Base-by-base conservation (phyloP, 2,888 invertebrate genomes). In the Yponomeuta sedellus region DNA sequence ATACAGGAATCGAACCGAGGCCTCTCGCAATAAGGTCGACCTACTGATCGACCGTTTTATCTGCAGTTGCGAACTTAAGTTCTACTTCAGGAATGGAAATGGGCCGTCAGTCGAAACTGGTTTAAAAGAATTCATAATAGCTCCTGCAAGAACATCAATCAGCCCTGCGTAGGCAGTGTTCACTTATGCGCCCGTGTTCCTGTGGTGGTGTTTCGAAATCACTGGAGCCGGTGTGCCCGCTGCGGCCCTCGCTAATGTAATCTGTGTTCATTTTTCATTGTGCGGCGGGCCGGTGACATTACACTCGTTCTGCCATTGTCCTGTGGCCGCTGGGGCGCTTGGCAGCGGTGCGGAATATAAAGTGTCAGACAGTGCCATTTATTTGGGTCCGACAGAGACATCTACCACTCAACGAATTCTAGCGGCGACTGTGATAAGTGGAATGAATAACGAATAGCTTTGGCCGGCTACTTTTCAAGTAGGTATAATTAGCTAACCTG, bases 291-390 rank as follows among this genome's bases (percentile, higher is more conserved):
- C 67, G 65, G 1, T 65, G 66, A 66, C 63, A 66, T 66, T 64
- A 59, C 69, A 66, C 66, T 66, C 63, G 61, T 78, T 74, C 72
- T 66, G 66, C 75, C 75, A 77, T 79, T 81, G 81, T 80, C 74
- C 74, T 71, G 40, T 10, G 44, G 39, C 52, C 34, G 11, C 19
- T 52, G 44, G 34, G 28, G 16, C 56, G 34, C 34, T 64, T 64
- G 64, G 72, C 80, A 79, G 80, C 76, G 75, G 71, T 71, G 71
- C 70, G 70, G 77, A 80, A 80, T 80, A 73, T 75, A 72, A 73
- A 73, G 73, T 71, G 74, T 72, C 58, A 22, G 58, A 58, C 44
- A 16, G 16, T 4, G 16, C 44, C 44, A 52, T 52, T 52, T 52
- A 52, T 52, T 16, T 52, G 44, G 16, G 44, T 52, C 44, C 44